Percentiles rank a stretch among this genome's conserved stretches.
phyloP scores from a whole-genome alignment of 2,888 invertebrate genomes.

The Poecilobothrus nobilitatus region DNA sequence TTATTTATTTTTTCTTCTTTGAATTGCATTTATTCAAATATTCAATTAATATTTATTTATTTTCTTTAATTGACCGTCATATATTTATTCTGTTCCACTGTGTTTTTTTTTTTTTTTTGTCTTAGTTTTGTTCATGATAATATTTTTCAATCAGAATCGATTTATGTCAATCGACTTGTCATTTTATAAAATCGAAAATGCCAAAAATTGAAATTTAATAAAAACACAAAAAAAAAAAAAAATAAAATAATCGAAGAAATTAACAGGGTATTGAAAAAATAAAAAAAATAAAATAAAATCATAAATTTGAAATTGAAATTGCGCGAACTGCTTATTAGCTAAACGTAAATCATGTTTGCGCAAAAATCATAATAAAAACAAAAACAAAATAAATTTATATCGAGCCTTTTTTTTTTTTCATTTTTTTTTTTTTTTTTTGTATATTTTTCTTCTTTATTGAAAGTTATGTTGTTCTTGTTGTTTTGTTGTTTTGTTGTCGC shows the following conservation, averaged over 20 bases:
- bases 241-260: too few species aligned
- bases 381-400: not conserved
- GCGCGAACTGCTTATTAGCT: not conserved
- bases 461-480: not conserved
- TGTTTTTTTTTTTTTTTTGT: too few species aligned
- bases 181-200: not conserved
- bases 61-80: too few species aligned
- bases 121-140: too few species aligned
- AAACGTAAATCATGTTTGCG: constrained; percentile 3
- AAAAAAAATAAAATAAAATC: too few species aligned
- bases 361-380: not conserved
- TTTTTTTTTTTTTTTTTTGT: not conserved
- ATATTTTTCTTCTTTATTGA: not conserved
- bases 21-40: too few species aligned
- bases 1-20: too few species aligned
- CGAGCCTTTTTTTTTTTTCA: not conserved
- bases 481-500: too few species aligned
- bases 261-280: too few species aligned
- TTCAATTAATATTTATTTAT: too few species aligned
- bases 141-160: not conserved
- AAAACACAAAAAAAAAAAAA: not conserved
- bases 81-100: too few species aligned
- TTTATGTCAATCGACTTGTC: constrained; percentile 1
- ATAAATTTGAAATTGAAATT: not conserved
- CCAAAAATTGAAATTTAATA: not conserved